Conservation (phyloP, 2,113 vertebrate genomes). For the Coturnix japonica region DNA sequence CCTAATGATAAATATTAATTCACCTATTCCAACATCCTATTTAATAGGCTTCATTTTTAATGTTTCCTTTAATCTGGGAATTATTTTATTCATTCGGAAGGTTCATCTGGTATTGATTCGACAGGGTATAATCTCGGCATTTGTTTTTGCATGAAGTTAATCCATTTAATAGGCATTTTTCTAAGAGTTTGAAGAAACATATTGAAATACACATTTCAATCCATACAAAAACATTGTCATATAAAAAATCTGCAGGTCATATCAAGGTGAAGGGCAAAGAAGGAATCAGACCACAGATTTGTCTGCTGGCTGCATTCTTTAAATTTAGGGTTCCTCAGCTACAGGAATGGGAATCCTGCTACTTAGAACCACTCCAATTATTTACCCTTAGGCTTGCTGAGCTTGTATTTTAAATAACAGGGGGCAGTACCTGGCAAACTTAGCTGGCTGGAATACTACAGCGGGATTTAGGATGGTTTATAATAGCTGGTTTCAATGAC, state of each 20-base stretch:
- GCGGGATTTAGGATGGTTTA: not conserved
- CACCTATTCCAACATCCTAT: not conserved
- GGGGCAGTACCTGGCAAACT: not conserved
- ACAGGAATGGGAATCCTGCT: not conserved
- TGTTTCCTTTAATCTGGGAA: not conserved
- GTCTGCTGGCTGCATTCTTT: not conserved
- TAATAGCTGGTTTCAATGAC: not conserved
- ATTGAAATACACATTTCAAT: not conserved
- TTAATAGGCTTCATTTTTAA: not conserved
- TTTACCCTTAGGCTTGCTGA: not conserved
- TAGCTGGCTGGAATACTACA: not conserved
- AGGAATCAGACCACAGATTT: not conserved
- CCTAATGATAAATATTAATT: not conserved
- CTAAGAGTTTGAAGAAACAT: not conserved
- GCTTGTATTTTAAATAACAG: not conserved
- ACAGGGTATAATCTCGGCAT: not conserved
- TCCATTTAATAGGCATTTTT: not conserved
- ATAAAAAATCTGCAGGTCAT: not conserved
- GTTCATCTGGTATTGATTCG: not conserved
- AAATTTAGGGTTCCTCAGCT: not conserved
- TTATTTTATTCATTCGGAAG: not conserved
- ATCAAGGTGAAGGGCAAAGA: not conserved
- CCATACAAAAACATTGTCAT: not conserved
- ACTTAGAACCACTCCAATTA: not conserved
- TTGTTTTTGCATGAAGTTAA: not conserved